Conservation (phyloP, 1,140 invertebrate genomes). For the Apis mellifera region DNA sequence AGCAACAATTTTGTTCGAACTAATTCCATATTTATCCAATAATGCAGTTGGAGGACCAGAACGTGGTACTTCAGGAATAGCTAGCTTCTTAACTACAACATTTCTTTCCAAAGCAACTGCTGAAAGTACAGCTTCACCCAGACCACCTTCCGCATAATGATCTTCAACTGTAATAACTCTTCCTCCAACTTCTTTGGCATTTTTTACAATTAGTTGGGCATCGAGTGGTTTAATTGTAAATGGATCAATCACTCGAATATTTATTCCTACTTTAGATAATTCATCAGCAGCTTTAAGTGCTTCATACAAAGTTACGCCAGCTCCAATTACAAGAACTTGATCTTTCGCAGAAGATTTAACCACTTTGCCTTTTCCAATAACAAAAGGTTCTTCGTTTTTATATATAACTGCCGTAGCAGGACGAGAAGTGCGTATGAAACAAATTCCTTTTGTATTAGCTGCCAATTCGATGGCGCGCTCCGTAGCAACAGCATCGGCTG, state of each 20-base stretch:
- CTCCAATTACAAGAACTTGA: constrained; percentile 93
- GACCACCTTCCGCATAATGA: constrained; percentile 97
- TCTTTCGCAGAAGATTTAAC: constrained; percentile 89
- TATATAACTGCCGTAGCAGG: constrained; percentile 95
- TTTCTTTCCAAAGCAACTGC: constrained; percentile 89
- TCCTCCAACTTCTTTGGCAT: constrained; percentile 91
- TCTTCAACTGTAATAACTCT: constrained; percentile 97
- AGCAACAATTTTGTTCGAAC: constrained; percentile 88
- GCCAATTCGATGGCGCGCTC: constrained; percentile 97
- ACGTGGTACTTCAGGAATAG: constrained; percentile 93
- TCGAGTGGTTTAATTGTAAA: constrained; percentile 99
- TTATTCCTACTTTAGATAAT: constrained; percentile 86
- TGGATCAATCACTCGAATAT: constrained; percentile 93
- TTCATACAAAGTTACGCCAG: constrained; percentile 96
- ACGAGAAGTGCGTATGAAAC: constrained; percentile 97
- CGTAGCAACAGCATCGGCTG: constrained; percentile 95
- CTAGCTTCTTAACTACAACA: constrained; percentile 92
- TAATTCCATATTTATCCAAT: constrained; percentile 94
- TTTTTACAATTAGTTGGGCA: constrained; percentile 86
- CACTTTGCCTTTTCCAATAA: constrained; percentile 91
- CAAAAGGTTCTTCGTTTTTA: constrained; percentile 91
- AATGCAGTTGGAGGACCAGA: constrained; percentile 94
- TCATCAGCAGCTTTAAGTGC: constrained; percentile 92
- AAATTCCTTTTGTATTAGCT: constrained; percentile 97
- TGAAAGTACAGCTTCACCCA: constrained; percentile 96